Evolutionary conservation across 2,797 vertebrate species (phyloP).

Genomic region (Hydrolagus colliei): DNA sequence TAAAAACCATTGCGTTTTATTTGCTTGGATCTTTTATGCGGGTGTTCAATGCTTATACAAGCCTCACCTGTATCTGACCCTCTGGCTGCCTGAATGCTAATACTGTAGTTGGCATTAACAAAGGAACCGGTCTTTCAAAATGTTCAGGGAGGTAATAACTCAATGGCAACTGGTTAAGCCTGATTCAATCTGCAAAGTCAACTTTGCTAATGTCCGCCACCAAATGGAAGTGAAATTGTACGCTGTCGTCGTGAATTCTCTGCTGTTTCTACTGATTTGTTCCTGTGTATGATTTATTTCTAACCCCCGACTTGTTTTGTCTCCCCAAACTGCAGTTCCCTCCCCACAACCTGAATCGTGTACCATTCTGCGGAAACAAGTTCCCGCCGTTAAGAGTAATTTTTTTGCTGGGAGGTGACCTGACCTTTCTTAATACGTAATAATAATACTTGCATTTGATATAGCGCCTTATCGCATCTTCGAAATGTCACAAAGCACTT

Average conservation of each 20-base stretch:
- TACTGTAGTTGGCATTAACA: background rate
- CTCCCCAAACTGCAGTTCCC: background rate
- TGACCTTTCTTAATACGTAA: too few relatives aligned
- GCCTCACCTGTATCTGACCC: conserved; percentile 34
- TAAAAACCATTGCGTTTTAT: conserved; percentile 33
- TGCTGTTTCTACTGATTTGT: background rate
- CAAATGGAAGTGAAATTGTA: conserved; percentile 1
- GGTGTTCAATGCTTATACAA: conserved; percentile 34
- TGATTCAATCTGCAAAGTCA: conserved; percentile 14
- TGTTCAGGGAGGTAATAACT: conserved; percentile 16
- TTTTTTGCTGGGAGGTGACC: background rate
- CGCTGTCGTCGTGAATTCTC: background rate
- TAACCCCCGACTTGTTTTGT: background rate
- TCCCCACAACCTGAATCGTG: background rate
- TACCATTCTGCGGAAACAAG: background rate
- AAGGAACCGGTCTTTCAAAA: conserved; percentile 2
- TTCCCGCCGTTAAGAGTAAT: too few relatives aligned
- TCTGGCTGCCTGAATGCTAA: conserved; percentile 19
- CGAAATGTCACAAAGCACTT: too few relatives aligned
- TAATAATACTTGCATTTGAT: too few relatives aligned
- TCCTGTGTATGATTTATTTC: background rate
- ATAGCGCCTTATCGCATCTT: too few relatives aligned
- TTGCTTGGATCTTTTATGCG: conserved; percentile 36
- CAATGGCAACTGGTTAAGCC: background rate
- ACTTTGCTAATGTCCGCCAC: conserved; percentile 9